Conservation (phyloP, 2,797 vertebrate genomes). For the Rhadinocentrus ornatus region DNA sequence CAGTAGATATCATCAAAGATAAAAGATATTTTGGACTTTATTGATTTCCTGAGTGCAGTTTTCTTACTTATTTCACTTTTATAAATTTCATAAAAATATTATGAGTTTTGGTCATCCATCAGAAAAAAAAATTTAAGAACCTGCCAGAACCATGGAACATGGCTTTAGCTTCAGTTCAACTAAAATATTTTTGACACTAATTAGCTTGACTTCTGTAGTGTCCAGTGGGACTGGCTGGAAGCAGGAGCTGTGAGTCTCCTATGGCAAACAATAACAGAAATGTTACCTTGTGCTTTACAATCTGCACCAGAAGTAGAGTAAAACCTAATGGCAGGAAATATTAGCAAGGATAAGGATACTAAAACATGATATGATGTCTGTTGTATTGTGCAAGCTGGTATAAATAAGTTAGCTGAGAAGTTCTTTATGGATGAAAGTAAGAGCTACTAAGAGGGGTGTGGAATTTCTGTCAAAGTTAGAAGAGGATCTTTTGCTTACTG, state of each 20-base stretch:
- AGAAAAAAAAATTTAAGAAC: not conserved
- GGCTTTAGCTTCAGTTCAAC: conserved; percentile 6
- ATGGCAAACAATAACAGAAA: not conserved
- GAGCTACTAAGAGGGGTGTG: not conserved
- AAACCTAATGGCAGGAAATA: not conserved
- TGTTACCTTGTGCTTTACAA: not conserved
- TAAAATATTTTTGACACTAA: conserved; percentile 11
- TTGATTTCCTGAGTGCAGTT: not conserved
- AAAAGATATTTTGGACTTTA: not conserved
- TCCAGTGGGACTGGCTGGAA: not conserved
- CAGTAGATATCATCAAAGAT: not conserved
- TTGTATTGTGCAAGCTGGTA: not conserved
- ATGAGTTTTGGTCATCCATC: not conserved
- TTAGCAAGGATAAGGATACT: not conserved
- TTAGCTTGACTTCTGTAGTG: not conserved
- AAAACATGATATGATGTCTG: not conserved
- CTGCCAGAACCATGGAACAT: not conserved
- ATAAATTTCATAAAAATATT: not conserved
- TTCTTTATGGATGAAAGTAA: not conserved
- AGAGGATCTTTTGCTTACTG: conserved; percentile 30
- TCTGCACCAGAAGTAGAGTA: not conserved
- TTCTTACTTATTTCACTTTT: not conserved
- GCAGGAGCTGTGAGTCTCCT: not conserved
- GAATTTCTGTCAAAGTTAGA: not conserved
- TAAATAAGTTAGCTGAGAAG: not conserved